Percentiles rank a stretch among this genome's conserved stretches.
These are phyloP conservation scores for Agrochola litura DNA, from an alignment of 2,888 invertebrate genomes.

Conservation along the genomic window DNA sequence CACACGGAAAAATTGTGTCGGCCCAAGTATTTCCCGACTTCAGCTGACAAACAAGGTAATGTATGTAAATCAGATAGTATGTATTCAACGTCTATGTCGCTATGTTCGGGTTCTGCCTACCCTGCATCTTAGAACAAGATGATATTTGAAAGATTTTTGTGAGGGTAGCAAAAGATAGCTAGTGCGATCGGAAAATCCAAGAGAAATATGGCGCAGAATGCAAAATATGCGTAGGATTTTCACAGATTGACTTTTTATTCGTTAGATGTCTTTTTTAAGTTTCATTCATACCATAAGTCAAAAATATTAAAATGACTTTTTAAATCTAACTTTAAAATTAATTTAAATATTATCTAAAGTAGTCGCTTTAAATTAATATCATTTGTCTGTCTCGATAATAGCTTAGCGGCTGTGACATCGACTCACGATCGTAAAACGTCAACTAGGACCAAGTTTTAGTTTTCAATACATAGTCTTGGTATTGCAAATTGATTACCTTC, in stretches of 20 bases:
- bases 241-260: too few species aligned
- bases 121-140: not conserved
- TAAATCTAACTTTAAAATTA: not conserved
- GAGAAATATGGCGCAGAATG: too few species aligned
- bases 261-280: too few species aligned
- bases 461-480: not conserved
- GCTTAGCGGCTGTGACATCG: not conserved
- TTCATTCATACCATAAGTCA: too few species aligned
- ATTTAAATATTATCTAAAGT: not conserved
- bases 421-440: slow-evolving; percentile 1
- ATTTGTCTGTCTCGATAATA: slow-evolving; percentile 8
- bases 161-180: not conserved
- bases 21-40: not conserved
- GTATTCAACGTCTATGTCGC: slow-evolving; percentile 32
- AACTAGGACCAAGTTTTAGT: not conserved
- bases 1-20: slow-evolving; percentile 11
- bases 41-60: slow-evolving; percentile 37
- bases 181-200: too few species aligned
- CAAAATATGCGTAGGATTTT: too few species aligned
- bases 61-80: slow-evolving; percentile 48
- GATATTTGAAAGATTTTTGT: slow-evolving; percentile 2
- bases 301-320: not conserved
- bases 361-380: not conserved
- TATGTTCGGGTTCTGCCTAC: not conserved
- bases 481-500: not conserved